Percentiles rank a stretch among this genome's conserved stretches.
Conservation (phyloP, 1,140 invertebrate genomes). For the Trissolcus basalis region DNA sequence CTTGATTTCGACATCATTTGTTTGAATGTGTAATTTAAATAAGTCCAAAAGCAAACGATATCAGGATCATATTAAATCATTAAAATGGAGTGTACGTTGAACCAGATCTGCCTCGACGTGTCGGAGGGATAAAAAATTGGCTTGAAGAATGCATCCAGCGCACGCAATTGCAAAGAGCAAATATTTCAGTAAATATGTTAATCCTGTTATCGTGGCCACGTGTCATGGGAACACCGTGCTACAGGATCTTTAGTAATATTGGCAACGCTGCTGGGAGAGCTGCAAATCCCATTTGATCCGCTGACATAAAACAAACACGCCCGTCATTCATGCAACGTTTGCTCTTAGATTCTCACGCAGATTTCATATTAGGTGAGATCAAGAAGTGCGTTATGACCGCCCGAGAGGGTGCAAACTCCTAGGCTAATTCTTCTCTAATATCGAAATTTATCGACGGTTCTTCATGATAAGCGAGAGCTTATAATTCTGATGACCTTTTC, state of each 20-base stretch:
- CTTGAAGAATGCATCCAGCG: background rate
- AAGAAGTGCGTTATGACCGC: constrained; percentile 5
- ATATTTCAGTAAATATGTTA: constrained; percentile 37
- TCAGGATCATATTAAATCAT: constrained; percentile 13
- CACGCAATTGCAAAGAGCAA: constrained; percentile 10
- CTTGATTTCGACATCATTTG: constrained; percentile 10
- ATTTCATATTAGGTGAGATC: constrained; percentile 10
- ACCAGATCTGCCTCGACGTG: no score
- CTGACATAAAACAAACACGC: constrained; percentile 71
- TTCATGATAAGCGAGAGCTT: no score
- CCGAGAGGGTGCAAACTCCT: no score
- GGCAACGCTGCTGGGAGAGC: constrained; percentile 57
- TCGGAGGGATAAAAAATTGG: no score
- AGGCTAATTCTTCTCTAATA: constrained; percentile 8
- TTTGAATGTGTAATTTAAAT: constrained; percentile 15
- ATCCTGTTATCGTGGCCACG: constrained; percentile 39
- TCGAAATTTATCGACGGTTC: constrained; percentile 13
- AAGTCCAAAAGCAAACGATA: constrained; percentile 2
- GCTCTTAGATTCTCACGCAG: constrained; percentile 56
- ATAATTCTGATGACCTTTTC: no score
- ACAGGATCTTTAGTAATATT: constrained; percentile 40
- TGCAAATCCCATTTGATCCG: constrained; percentile 70
- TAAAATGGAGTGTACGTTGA: constrained; percentile 1
- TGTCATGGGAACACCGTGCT: constrained; percentile 54
- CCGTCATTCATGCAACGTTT: constrained; percentile 51